These are phyloP conservation scores for Busseola fusca DNA, from an alignment of 2,888 invertebrate species.

Conservation along the genomic window DNA sequence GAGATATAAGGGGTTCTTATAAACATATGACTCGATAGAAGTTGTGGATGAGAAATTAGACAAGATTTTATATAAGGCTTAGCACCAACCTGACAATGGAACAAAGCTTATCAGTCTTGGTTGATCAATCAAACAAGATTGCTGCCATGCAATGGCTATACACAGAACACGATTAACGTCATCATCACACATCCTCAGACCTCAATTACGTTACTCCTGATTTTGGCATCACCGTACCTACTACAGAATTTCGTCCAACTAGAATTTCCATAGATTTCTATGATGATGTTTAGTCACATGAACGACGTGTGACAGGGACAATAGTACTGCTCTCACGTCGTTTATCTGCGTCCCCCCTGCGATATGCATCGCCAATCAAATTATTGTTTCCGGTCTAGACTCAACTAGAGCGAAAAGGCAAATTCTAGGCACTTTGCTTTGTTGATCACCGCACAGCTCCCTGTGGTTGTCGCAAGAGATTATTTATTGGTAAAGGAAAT, in stretches of 20 bases:
- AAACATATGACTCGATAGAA: neutral
- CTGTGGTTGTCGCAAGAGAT: neutral
- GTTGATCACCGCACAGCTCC: neutral
- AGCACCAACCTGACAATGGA: neutral
- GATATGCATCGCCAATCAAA: constrained; percentile 59
- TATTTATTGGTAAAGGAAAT: neutral
- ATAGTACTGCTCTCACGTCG: constrained; percentile 46
- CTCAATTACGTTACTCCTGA: neutral
- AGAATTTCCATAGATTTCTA: neutral
- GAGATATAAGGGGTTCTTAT: no score
- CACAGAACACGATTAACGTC: neutral
- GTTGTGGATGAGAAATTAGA: neutral
- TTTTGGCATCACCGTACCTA: neutral
- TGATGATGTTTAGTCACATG: constrained; percentile 3
- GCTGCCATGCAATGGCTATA: neutral
- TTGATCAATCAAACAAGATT: neutral
- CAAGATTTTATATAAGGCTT: neutral
- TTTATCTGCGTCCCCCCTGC: constrained; percentile 48
- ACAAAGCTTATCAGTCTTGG: neutral
- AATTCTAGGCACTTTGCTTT: constrained; percentile 15
- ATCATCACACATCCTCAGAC: neutral
- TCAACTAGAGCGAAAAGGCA: constrained; percentile 18
- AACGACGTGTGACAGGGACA: constrained; percentile 47
- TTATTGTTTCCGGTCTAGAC: constrained; percentile 43
- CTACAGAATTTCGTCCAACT: neutral